Conservation (phyloP, 2,888 invertebrate genomes). For the Glyphotaelius pellucidus region DNA sequence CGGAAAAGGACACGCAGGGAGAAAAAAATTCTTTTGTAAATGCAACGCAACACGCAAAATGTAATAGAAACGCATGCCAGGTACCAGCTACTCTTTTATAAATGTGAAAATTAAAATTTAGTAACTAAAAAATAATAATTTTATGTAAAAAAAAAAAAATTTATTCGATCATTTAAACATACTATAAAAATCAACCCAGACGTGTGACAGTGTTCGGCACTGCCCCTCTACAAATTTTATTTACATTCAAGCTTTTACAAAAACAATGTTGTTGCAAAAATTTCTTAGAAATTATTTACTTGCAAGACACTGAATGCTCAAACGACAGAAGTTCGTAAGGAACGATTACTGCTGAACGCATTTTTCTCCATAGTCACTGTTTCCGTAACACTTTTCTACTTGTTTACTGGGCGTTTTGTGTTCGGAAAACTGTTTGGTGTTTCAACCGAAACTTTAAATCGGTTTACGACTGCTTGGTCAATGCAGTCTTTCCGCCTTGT, state of each 20-base stretch:
- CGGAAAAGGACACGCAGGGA: no score
- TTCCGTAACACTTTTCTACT: not conserved
- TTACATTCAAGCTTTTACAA: not conserved
- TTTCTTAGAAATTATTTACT: no score
- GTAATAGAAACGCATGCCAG: no score
- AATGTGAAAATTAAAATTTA: no score
- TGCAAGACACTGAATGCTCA: not conserved
- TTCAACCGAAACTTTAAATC: constrained; percentile 25
- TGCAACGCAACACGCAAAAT: no score
- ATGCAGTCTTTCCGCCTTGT: not conserved
- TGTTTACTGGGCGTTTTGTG: constrained; percentile 16
- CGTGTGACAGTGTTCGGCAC: no score
- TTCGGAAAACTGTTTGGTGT: constrained; percentile 10
- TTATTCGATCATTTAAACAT: no score
- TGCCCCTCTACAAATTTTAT: not conserved
- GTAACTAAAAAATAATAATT: no score
- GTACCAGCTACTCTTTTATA: no score
- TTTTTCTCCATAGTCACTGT: not conserved
- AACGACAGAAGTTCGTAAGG: not conserved
- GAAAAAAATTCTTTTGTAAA: no score
- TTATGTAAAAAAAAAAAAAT: no score
- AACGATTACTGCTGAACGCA: not conserved
- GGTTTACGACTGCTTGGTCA: constrained; percentile 27
- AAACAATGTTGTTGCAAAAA: not conserved
- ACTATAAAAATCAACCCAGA: no score